A percentile compares a stretch with the other conserved stretches of the same genome.
Conservation (phyloP, 2,113 vertebrate genomes). For the Castor canadensis region DNA sequence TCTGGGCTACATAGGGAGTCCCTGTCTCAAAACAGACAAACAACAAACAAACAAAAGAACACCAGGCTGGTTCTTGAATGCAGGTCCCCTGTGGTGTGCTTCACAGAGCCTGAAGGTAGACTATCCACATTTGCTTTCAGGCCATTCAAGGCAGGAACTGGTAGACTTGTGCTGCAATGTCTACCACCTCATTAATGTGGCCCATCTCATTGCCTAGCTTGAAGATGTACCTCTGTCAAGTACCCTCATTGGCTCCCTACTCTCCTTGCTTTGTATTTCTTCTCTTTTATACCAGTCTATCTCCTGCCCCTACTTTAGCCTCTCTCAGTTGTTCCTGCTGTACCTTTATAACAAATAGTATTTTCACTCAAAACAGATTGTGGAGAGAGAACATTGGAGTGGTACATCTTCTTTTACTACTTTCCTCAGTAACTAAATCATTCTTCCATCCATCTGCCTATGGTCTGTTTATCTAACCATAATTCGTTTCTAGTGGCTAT, state of each 20-base stretch:
- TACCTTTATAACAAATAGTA: fast-evolving
- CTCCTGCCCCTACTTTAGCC: too few relatives aligned
- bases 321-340: fast-evolving
- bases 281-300: background rate
- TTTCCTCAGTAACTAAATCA: background rate
- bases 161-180: background rate
- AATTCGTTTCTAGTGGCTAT: background rate
- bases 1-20: too few relatives aligned
- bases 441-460: background rate
- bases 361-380: background rate
- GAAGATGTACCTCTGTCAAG: too few relatives aligned
- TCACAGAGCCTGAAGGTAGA: background rate
- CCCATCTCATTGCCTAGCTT: background rate
- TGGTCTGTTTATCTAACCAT: background rate
- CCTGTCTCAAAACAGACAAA: too few relatives aligned
- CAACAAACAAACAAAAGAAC: too few relatives aligned
- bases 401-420: too few relatives aligned
- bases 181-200: background rate
- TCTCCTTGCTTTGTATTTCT: background rate
- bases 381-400: background rate
- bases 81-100: background rate
- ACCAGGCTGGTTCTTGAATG: background rate
- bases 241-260: too few relatives aligned
- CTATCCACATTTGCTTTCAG: fast-evolving
- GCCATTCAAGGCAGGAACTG: background rate